Percentiles rank a stretch among this genome's conserved stretches.
phyloP scores from a whole-genome alignment of 1,140 invertebrate species.

The Plutomurus gul region DNA sequence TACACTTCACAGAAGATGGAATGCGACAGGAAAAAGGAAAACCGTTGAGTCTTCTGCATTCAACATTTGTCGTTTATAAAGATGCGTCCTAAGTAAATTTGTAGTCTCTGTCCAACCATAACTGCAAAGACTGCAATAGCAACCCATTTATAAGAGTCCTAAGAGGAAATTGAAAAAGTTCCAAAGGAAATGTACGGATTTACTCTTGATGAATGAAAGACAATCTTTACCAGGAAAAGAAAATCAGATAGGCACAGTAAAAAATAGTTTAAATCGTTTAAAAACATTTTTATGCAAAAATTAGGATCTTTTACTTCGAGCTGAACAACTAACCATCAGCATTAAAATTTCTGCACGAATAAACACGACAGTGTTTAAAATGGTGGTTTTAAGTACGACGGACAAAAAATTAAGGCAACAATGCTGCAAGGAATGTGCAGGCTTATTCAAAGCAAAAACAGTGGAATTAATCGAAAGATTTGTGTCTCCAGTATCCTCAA shows the following conservation, averaged over 20 bases:
- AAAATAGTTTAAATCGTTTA: too few relatives aligned
- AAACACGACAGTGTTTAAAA: not conserved
- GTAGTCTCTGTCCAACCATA: not conserved
- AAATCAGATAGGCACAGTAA: not conserved
- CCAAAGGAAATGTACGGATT: not conserved
- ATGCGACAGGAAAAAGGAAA: not conserved
- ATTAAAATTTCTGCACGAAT: not conserved
- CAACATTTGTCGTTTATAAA: too few relatives aligned
- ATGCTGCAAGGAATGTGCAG: not conserved
- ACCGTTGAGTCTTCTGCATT: not conserved
- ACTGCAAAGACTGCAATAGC: not conserved
- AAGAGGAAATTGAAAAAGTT: slow-evolving; percentile 9
- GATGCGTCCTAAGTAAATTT: too few relatives aligned
- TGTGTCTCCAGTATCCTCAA: not conserved
- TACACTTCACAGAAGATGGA: not conserved
- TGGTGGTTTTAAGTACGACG: not conserved
- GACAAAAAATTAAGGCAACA: not conserved
- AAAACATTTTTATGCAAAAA: too few relatives aligned
- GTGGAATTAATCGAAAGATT: not conserved
- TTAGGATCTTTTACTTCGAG: too few relatives aligned
- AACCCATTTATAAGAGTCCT: not conserved
- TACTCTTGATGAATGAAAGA: not conserved
- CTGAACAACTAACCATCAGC: not conserved
- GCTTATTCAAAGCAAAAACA: not conserved
- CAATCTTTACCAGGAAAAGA: not conserved